Percentiles rank a stretch among this genome's conserved stretches.
phyloP scores from a whole-genome alignment of 1,140 invertebrate genomes.

The Temnothorax longispinosus region DNA sequence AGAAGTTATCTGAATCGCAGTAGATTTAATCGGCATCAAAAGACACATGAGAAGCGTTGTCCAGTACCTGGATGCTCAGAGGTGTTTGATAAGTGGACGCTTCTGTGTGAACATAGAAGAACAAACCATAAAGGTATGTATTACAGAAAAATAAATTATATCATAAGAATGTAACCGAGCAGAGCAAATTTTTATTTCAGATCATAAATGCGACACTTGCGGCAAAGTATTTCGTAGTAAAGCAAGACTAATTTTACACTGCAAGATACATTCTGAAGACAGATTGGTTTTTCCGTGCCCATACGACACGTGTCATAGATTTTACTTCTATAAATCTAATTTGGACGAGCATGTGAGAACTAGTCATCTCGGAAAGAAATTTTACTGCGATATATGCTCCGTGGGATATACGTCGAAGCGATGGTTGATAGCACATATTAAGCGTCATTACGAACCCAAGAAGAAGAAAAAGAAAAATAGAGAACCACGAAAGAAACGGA shows the following conservation, averaged over 20 bases:
- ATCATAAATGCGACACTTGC: conserved; percentile 72
- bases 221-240: conserved; percentile 64
- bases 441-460: conserved; percentile 38
- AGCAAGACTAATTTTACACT: conserved; percentile 64
- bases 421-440: conserved; percentile 69
- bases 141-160: too few relatives aligned
- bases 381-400: conserved; percentile 74
- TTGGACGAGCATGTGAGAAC: conserved; percentile 67
- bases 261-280: conserved; percentile 48
- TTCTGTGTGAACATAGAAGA: conserved; percentile 55
- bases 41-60: conserved; percentile 65
- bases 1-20: conserved; percentile 45
- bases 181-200: conserved; percentile 58
- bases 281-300: conserved; percentile 66
- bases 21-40: conserved; percentile 64
- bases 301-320: conserved; percentile 71
- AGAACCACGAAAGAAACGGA: conserved; percentile 54
- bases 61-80: conserved; percentile 48
- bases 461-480: not conserved
- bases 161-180: not conserved
- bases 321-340: conserved; percentile 73
- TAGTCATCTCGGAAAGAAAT: conserved; percentile 73
- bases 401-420: conserved; percentile 61
- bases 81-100: conserved; percentile 65
- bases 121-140: conserved; percentile 43